Base-by-base conservation (phyloP, 2,888 invertebrate species). In the Eupithecia inturbata region DNA sequence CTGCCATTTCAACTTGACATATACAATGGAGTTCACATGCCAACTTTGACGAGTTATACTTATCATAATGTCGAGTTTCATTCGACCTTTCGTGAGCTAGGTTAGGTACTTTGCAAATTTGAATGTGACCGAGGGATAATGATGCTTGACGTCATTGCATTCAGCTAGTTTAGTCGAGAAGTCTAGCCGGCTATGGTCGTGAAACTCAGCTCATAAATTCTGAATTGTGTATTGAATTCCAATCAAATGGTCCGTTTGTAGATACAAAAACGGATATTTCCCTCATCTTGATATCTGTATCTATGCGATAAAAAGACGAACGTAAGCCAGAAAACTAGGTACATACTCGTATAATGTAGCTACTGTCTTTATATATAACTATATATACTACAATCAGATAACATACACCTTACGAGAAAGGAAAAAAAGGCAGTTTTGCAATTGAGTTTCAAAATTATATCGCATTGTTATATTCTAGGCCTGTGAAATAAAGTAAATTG, bases 41-140 rank as follows among this genome's bases (percentile, higher is more conserved):
- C 53, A 53, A 53, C 3, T 22, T 22, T 12, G 22, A 22, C 53
- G 22, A 53, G n/a, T 53, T 2, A 22, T 53, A n/a, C n/a, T 4
- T 19, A 3, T 4, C 12, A 49, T 22, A 60, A 60, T 31, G 16
- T 62, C 62, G 31, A 71, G 71, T 74, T 75, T 73, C 67, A 68
- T 76, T 76, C 67, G 78, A 75, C 78, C 76, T 75, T 76, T 76
- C 73, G 76, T 78, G 75, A 75, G 75, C 19, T 72, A 31, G 31
- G 3, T 31, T 31, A 31, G 31, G 3, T 36, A 64, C 63, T 66
- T 66, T 22, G 36, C 16, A 14, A 39, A 53, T 64, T 53, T 49
- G 36, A 66, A 53, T 71, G 53, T 66, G 66, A 45, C 41, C 62
- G 45, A 39, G 22, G 31, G 62, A 45, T n/a, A 63, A 31, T 22